Percentiles rank a stretch among this genome's conserved stretches.
These are phyloP conservation scores for Hydrophis major DNA, from an alignment of 2,797 vertebrate species.

Conservation along the genomic window DNA sequence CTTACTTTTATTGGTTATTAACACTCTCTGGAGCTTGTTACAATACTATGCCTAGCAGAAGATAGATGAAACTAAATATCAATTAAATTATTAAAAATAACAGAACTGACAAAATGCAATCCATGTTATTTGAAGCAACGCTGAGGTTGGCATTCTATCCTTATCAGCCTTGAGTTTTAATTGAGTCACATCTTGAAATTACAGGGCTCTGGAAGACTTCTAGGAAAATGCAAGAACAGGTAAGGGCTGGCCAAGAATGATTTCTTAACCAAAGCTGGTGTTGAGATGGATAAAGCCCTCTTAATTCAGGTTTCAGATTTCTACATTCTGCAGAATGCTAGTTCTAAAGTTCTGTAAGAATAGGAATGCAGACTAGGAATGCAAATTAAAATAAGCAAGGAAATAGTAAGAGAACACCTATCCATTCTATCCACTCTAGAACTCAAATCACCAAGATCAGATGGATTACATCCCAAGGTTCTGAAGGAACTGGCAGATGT, in stretches of 20 bases:
- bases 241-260: slow-evolving; percentile 62
- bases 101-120: neutral
- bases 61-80: neutral
- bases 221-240: slow-evolving; percentile 69
- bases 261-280: slow-evolving; percentile 43
- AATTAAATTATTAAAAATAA: neutral
- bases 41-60: neutral
- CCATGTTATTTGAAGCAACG: neutral
- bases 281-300: slow-evolving; percentile 39
- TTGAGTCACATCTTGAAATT: slow-evolving; percentile 53
- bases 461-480: neutral
- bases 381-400: neutral
- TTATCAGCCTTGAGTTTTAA: slow-evolving; percentile 43
- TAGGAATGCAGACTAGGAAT: neutral
- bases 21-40: neutral
- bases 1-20: neutral
- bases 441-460: neutral
- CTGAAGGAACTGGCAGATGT: neutral
- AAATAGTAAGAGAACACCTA: neutral
- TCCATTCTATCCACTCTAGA: neutral
- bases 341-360: slow-evolving; percentile 46
- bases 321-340: slow-evolving; percentile 45
- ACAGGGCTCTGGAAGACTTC: slow-evolving; percentile 50
- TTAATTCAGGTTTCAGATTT: slow-evolving; percentile 56
- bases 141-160: neutral